These are phyloP conservation scores for Melanotaenia duboulayi DNA, from an alignment of 2,113 vertebrate genomes.

Conservation along the genomic window DNA sequence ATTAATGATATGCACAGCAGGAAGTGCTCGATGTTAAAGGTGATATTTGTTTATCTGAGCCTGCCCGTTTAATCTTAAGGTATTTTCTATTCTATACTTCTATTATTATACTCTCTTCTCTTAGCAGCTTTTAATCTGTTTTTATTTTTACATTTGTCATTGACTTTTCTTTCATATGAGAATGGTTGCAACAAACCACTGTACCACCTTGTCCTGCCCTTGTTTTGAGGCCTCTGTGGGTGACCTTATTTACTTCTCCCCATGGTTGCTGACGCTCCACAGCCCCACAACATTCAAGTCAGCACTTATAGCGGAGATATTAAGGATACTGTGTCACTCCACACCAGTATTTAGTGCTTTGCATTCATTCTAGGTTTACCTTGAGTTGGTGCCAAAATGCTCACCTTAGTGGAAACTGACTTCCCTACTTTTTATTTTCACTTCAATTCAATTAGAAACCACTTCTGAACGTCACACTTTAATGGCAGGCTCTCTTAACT, in stretches of 20 bases:
- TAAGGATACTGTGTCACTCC: too few species aligned
- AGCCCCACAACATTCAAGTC: too few species aligned
- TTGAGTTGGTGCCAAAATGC: too few species aligned
- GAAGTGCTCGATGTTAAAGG: conserved; percentile 55
- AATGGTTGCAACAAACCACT: not conserved
- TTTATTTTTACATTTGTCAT: not conserved
- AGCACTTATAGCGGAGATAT: too few species aligned
- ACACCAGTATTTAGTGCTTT: too few species aligned
- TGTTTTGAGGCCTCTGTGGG: not conserved
- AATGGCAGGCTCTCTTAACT: too few species aligned
- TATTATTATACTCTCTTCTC: too few species aligned
- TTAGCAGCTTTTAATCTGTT: not conserved
- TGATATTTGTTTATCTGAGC: conserved; percentile 26
- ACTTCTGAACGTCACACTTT: too few species aligned
- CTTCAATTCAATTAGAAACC: too few species aligned
- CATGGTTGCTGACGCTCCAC: not conserved
- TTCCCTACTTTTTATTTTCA: too few species aligned
- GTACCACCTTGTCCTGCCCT: not conserved
- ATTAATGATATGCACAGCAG: conserved; percentile 40
- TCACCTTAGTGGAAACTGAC: too few species aligned
- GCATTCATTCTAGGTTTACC: too few species aligned
- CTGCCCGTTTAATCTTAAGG: conserved; percentile 28
- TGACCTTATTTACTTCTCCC: not conserved
- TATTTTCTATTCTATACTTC: conserved; percentile 7
- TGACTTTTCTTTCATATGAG: not conserved